Conservation (phyloP, 2,888 invertebrate species). For the Lasioglossum morio region DNA sequence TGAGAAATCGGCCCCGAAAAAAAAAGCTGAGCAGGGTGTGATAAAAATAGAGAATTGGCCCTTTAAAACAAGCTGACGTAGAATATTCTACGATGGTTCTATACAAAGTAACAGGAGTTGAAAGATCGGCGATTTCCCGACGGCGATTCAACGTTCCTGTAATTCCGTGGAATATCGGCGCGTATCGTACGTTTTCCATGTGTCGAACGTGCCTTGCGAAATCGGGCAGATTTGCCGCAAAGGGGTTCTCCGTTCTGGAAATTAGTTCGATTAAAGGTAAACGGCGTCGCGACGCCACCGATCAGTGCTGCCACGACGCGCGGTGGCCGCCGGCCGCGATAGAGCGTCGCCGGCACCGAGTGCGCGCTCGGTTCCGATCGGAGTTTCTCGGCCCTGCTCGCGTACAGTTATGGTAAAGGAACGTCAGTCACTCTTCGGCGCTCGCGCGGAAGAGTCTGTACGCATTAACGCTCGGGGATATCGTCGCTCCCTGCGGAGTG, state of each 20-base stretch:
- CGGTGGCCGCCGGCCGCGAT: slow-evolving; percentile 73
- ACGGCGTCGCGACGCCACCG: slow-evolving; percentile 70
- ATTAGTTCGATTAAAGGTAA: neutral
- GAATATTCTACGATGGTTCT: neutral
- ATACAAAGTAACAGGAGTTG: neutral
- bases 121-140: neutral
- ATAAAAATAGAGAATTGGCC: neutral
- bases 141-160: neutral
- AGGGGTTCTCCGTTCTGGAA: neutral
- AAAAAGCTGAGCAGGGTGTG: neutral
- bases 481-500: slow-evolving; percentile 68
- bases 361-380: slow-evolving; percentile 74
- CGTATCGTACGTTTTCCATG: neutral
- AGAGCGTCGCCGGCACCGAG: slow-evolving; percentile 68
- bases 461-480: slow-evolving; percentile 67
- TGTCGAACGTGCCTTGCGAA: neutral
- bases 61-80: neutral
- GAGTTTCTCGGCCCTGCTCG: slow-evolving; percentile 74
- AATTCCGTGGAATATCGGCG: neutral
- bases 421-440: slow-evolving; percentile 84
- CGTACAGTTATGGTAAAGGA: slow-evolving; percentile 72
- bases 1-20: neutral
- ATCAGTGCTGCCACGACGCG: slow-evolving; percentile 79
- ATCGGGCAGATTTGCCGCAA: neutral
- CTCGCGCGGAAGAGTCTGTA: slow-evolving; percentile 82